Evolutionary conservation across 2,888 invertebrate genomes (phyloP), one percentile per base, ranked within the genome.

Genomic region (Argyresthia goedartella): DNA sequence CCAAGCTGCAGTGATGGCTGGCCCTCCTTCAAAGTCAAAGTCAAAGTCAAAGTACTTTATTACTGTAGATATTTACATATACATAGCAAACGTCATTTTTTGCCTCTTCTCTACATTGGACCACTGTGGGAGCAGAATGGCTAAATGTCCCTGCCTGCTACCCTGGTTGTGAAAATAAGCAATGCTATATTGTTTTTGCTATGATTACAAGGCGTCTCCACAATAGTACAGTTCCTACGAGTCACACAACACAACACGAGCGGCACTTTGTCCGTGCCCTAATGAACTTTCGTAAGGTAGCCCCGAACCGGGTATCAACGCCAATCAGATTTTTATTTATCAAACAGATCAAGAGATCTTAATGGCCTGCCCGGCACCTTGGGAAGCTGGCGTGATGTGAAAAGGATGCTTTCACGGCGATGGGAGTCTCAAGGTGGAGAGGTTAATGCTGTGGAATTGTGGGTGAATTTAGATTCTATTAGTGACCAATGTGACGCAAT

Each of bases 261-360:
- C 54, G 50, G 54, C 43, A 49, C 52, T 52, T 52, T 52, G 50
- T 54, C 34, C 35, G 50, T 54, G 67, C 66, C 71, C 78, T 84
- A 81, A 84, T 81, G 82, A 85, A 82, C 80, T 76, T 71, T 73
- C 73, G 81, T 82, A 82, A 84, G 81, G 84, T 78, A 85, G 84
- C 82, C 70, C 73, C 14, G 34, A 10, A 46, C 16, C 60, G 63
- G 69, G 60, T 80, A 81, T 84, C 81, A 76, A 76, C 78, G 81
- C 81, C 84, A 84, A 84, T 86, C 81, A 82, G 76, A 72, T 74
- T 69, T 53, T 66, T 67, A 73, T 72, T 65, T 81, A 84, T 81
- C 81, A 67, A 69, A 64, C 62, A 62, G 73, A 81, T 80, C 78
- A 72, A 75, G 71, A 67, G 71, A 60, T 63, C 64, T 71, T 82